Conservation (phyloP, 2,797 vertebrate species). For the Mormyrops attenuatus region DNA sequence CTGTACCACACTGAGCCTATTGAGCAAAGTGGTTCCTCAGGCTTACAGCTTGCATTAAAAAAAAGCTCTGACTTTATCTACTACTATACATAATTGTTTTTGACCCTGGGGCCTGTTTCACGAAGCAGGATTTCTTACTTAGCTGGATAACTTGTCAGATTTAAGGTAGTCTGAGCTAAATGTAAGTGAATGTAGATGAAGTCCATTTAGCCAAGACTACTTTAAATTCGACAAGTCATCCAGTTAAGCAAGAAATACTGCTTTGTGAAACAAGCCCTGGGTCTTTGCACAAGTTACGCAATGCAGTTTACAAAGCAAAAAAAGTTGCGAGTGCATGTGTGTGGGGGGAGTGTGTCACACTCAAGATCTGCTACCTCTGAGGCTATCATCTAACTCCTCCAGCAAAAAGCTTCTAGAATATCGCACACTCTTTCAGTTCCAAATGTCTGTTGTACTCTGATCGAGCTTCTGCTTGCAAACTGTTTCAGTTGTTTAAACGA, state of each 20-base stretch:
- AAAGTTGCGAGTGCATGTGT: neutral
- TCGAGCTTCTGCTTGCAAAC: neutral
- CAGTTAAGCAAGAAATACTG: neutral
- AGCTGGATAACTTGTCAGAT: neutral
- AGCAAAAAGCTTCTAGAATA: neutral
- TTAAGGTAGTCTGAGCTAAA: neutral
- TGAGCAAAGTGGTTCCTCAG: neutral
- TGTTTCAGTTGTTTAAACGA: neutral
- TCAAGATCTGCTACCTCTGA: neutral
- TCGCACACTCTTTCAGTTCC: neutral
- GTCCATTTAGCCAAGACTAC: neutral
- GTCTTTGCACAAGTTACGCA: neutral
- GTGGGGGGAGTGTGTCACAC: neutral
- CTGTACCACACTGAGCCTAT: neutral
- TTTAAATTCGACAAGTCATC: neutral
- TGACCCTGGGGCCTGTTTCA: neutral
- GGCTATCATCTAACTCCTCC: neutral
- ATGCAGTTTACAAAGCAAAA: neutral
- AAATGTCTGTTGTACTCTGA: neutral
- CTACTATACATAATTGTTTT: neutral
- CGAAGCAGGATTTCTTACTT: neutral
- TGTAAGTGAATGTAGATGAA: neutral
- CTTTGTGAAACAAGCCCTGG: neutral
- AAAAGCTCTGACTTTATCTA: neutral
- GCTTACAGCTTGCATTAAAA: neutral